Conservation (phyloP, 2,797 vertebrate species). For the Myotis daubentonii region DNA sequence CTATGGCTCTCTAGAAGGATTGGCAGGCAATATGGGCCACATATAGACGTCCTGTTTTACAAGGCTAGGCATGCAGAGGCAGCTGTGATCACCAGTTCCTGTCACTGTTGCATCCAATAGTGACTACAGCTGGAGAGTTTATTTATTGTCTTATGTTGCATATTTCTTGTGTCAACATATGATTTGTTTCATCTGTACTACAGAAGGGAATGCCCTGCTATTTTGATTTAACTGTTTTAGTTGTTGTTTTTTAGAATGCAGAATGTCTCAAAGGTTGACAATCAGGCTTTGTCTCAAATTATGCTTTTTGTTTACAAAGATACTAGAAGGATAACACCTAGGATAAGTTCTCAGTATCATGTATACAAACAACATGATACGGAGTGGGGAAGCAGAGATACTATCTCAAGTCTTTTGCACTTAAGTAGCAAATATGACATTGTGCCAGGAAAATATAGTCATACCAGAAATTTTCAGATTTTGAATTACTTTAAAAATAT, state of each 20-base stretch:
- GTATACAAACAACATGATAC: background rate
- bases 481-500: background rate
- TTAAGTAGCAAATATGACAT: background rate
- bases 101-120: background rate
- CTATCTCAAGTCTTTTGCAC: background rate
- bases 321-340: background rate
- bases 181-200: background rate
- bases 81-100: background rate
- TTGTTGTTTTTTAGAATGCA: conserved; percentile 11
- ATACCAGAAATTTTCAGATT: background rate
- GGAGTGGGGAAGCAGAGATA: background rate
- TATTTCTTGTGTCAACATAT: conserved; percentile 13
- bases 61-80: background rate
- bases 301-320: background rate
- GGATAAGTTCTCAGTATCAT: background rate
- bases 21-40: background rate
- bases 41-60: background rate
- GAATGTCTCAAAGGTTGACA: background rate
- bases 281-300: background rate
- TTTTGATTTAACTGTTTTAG: conserved; percentile 11
- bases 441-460: background rate
- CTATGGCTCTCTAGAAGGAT: background rate
- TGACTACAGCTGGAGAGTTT: background rate
- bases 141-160: background rate
- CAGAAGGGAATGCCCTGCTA: background rate